A percentile compares a stretch with the other conserved stretches of the same genome.
These are phyloP conservation scores for Whitmania pigra DNA, from an alignment of 1,140 invertebrate genomes.

Conservation along the genomic window DNA sequence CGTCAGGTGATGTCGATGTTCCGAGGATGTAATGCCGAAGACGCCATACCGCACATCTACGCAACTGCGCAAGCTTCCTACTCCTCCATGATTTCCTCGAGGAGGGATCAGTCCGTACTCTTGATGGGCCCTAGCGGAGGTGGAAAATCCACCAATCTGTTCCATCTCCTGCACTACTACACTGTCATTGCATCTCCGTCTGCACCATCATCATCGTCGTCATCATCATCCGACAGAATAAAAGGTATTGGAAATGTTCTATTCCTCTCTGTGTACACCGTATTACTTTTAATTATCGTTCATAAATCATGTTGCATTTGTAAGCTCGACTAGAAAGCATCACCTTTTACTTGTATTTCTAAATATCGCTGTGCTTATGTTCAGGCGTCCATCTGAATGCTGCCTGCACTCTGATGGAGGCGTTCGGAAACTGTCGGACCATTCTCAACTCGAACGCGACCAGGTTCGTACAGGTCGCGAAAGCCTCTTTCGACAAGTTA, in stretches of 20 bases:
- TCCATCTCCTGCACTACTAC: slow-evolving; percentile 72
- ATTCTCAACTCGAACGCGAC: slow-evolving; percentile 71
- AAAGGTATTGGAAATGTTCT: too few relatives aligned
- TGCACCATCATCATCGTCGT: neutral
- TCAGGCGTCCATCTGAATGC: slow-evolving; percentile 59
- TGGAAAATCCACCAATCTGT: slow-evolving; percentile 75
- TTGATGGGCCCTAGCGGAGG: slow-evolving; percentile 68
- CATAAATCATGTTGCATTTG: too few relatives aligned
- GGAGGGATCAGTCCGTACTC: slow-evolving; percentile 74
- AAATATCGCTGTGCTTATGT: neutral
- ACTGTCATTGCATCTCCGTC: slow-evolving; percentile 51
- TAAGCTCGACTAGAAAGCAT: too few relatives aligned
- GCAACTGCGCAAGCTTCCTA: slow-evolving; percentile 79
- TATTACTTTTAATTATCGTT: too few relatives aligned
- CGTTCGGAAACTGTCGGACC: slow-evolving; percentile 74
- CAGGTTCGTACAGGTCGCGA: slow-evolving; percentile 71
- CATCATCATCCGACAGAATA: neutral
- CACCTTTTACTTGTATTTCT: too few relatives aligned
- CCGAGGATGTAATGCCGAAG: slow-evolving; percentile 75
- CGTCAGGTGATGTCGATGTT: slow-evolving; percentile 76
- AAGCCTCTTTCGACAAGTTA: slow-evolving; percentile 77
- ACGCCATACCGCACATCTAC: slow-evolving; percentile 89
- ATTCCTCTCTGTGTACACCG: too few relatives aligned
- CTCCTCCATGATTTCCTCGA: slow-evolving; percentile 65
- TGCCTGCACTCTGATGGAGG: slow-evolving; percentile 67